phyloP scores from a whole-genome alignment of 2,888 invertebrate genomes.

The Pherbina coryleti region DNA sequence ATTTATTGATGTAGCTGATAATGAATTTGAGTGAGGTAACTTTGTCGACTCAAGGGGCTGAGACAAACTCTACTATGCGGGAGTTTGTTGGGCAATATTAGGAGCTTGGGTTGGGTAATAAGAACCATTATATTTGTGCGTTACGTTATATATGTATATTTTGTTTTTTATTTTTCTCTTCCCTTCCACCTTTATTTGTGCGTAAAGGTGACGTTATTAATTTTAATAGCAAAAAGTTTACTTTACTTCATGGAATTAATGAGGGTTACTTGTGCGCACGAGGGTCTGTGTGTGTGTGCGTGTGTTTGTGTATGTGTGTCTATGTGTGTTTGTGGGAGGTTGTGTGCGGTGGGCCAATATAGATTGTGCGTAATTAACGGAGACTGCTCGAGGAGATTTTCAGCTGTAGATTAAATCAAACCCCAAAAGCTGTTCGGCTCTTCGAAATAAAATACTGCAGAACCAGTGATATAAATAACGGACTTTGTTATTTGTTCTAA shows the following conservation, averaged over 20 bases:
- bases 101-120: neutral
- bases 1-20: constrained; percentile 53
- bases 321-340: neutral
- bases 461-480: too few species aligned
- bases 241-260: constrained; percentile 11
- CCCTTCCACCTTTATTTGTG: neutral
- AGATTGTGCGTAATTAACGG: too few species aligned
- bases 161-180: neutral
- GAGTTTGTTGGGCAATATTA: neutral
- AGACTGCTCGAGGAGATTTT: too few species aligned
- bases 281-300: neutral
- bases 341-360: too few species aligned
- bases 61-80: neutral
- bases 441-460: too few species aligned
- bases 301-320: neutral
- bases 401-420: too few species aligned
- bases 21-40: constrained; percentile 1
- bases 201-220: constrained; percentile 38
- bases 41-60: neutral
- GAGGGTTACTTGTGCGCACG: constrained; percentile 6
- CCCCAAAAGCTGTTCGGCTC: too few species aligned
- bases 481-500: too few species aligned
- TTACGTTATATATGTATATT: neutral
- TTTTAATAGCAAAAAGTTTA: constrained; percentile 31
- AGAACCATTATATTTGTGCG: neutral